phyloP scores from a whole-genome alignment of 1,140 invertebrate species.

The Acromyrmex charruanus region DNA sequence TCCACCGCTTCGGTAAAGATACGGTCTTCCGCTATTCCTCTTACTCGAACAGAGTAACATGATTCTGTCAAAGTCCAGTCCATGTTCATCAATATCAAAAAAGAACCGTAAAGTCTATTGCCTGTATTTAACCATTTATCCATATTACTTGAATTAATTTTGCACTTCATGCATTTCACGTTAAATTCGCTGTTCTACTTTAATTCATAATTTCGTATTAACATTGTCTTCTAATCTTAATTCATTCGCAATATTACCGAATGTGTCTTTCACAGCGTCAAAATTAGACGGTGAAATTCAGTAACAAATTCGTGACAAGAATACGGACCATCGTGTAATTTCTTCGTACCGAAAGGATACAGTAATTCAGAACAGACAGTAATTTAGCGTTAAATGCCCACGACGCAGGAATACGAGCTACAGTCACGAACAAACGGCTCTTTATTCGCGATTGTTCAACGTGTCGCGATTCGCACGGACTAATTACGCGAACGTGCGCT shows the following conservation, averaged over 20 bases:
- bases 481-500: conserved; percentile 45
- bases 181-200: background rate
- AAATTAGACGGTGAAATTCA: conserved; percentile 10
- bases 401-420: background rate
- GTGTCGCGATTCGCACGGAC: conserved; percentile 40
- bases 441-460: conserved; percentile 48
- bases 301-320: background rate
- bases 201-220: background rate
- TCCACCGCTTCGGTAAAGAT: background rate
- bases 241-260: background rate
- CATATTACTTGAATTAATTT: background rate
- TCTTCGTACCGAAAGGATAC: background rate
- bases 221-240: background rate
- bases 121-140: background rate
- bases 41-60: conserved; percentile 5
- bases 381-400: conserved; percentile 20
- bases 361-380: conserved; percentile 14
- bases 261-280: background rate
- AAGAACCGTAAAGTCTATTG: background rate
- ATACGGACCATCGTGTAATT: background rate
- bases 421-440: conserved; percentile 28
- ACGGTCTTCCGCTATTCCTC: conserved; percentile 24
- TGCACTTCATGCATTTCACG: background rate
- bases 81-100: background rate
- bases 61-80: conserved; percentile 16